Percentiles rank a stretch among this genome's conserved stretches.
Evolutionary conservation across 2,888 invertebrate species (phyloP).

Genomic region (Xylophagus ater): DNA sequence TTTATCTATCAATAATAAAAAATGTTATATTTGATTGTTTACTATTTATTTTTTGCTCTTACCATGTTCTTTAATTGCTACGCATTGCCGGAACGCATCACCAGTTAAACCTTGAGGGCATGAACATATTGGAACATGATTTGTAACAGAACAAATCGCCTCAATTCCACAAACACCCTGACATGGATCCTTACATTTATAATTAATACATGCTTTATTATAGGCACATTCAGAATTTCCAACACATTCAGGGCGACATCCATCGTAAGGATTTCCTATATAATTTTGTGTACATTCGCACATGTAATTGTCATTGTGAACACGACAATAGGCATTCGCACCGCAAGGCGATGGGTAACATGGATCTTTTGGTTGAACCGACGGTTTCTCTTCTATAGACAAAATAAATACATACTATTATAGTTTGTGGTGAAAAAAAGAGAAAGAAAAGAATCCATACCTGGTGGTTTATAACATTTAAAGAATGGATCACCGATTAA

Average conservation of each 20-base stretch:
- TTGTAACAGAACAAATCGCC: slow-evolving; percentile 63
- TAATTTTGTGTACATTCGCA: slow-evolving; percentile 52
- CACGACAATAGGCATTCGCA: slow-evolving; percentile 54
- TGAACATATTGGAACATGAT: slow-evolving; percentile 55
- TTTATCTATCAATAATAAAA: background rate
- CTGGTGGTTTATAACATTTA: slow-evolving; percentile 39
- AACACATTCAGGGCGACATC: slow-evolving; percentile 73
- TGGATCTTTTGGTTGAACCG: slow-evolving; percentile 42
- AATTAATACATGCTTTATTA: slow-evolving; percentile 68
- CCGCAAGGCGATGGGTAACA: slow-evolving; percentile 64
- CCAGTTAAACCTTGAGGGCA: slow-evolving; percentile 53
- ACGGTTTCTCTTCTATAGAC: background rate
- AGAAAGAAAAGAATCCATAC: slow-evolving; percentile 1
- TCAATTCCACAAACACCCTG: slow-evolving; percentile 72
- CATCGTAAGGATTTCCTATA: slow-evolving; percentile 64
- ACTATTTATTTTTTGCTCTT: background rate
- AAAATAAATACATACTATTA: too few relatives aligned
- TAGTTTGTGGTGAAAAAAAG: background rate
- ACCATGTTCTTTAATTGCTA: slow-evolving; percentile 27
- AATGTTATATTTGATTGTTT: background rate
- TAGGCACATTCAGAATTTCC: slow-evolving; percentile 78
- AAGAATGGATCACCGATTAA: slow-evolving; percentile 67
- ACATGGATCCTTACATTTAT: slow-evolving; percentile 75
- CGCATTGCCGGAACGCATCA: slow-evolving; percentile 49
- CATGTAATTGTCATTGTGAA: slow-evolving; percentile 43